Conservation (phyloP, 2,797 vertebrate species). For the Ctenochaetus hawaiiensis region DNA sequence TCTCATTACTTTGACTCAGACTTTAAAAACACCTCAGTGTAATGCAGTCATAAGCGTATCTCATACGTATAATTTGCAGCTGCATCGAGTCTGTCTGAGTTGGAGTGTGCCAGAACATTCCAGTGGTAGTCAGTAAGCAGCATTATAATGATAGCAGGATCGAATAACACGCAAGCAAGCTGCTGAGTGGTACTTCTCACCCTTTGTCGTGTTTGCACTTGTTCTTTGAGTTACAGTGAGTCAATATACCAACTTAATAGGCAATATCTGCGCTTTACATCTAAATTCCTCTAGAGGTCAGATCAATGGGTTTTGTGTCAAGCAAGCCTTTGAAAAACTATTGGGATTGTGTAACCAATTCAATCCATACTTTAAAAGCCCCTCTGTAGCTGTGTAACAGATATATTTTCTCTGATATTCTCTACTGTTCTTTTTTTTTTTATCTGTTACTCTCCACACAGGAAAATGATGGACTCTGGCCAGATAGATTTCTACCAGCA, state of each 20-base stretch:
- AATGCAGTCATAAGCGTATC: conserved; percentile 14
- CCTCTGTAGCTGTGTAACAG: conserved; percentile 6
- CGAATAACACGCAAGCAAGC: conserved; percentile 57
- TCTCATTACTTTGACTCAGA: conserved; percentile 15
- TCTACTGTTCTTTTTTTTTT: conserved; percentile 11
- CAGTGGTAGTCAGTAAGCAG: conserved; percentile 62
- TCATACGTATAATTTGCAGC: conserved; percentile 57
- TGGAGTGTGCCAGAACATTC: conserved; percentile 65
- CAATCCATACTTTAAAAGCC: conserved; percentile 11
- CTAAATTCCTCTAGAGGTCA: conserved; percentile 47
- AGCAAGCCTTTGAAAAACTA: conserved; percentile 27
- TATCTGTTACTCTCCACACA: conserved; percentile 74
- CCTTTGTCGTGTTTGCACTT: conserved; percentile 71
- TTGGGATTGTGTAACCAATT: conserved; percentile 27
- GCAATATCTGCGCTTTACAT: conserved; percentile 55
- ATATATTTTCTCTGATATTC: conserved; percentile 30
- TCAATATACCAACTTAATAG: conserved; percentile 39
- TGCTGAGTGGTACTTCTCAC: conserved; percentile 54
- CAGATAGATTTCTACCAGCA: conserved; percentile 98
- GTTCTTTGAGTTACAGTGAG: conserved; percentile 57
- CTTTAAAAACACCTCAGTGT: conserved; percentile 29
- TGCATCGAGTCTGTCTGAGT: conserved; percentile 41
- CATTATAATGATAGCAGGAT: conserved; percentile 55
- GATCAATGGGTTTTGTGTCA: conserved; percentile 41
- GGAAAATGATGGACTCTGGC: conserved; percentile 97